phyloP scores from a whole-genome alignment of 2,113 vertebrate species.

The Passer domesticus region DNA sequence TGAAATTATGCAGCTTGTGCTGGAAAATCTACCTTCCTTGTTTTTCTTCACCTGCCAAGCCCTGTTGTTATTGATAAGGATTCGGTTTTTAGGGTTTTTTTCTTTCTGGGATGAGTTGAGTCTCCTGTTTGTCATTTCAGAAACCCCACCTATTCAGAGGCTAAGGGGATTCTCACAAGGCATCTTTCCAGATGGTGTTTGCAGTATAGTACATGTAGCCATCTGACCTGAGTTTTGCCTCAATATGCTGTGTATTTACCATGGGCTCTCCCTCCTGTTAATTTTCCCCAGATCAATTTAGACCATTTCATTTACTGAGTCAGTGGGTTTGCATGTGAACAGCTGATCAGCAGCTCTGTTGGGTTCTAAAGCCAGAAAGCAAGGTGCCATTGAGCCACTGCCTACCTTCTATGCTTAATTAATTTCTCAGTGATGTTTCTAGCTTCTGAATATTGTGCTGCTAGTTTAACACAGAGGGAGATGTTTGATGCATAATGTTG shows the following conservation, averaged over 20 bases:
- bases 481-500: background rate
- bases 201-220: background rate
- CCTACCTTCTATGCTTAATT: slow-evolving; percentile 36
- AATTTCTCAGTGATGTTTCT: slow-evolving; percentile 37
- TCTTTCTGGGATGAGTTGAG: background rate
- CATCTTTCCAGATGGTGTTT: background rate
- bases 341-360: background rate
- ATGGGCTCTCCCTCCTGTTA: background rate
- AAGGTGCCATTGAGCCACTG: background rate
- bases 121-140: background rate
- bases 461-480: background rate
- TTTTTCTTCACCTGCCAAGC: background rate
- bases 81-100: background rate
- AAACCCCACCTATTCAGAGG: background rate
- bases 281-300: background rate
- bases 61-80: background rate
- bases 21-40: background rate
- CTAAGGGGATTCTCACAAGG: background rate
- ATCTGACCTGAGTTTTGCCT: slow-evolving; percentile 18
- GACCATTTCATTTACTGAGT: background rate
- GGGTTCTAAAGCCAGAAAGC: background rate
- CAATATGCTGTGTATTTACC: slow-evolving; percentile 24
- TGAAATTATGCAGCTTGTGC: background rate
- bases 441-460: background rate
- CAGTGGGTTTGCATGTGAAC: slow-evolving; percentile 8